These are phyloP conservation scores for Leptinotarsa texana DNA, from an alignment of 1,140 invertebrate species.

Conservation along the genomic window DNA sequence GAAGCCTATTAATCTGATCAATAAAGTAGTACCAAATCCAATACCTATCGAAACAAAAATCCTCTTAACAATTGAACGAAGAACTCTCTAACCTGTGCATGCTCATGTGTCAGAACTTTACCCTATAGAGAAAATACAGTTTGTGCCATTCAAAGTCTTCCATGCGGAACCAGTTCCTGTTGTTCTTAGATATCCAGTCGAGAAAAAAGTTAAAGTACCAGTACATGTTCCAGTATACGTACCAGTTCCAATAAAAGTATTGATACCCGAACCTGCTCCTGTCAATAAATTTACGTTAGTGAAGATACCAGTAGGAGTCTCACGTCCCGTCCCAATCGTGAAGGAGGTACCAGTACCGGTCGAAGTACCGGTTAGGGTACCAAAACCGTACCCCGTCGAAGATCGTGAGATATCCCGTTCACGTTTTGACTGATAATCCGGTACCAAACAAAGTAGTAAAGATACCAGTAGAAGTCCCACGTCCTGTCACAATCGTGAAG, in stretches of 20 bases:
- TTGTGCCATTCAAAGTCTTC: slow-evolving; percentile 59
- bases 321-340: neutral
- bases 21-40: slow-evolving; percentile 24
- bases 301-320: neutral
- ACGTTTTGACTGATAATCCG: too few species aligned
- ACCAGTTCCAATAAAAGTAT: slow-evolving; percentile 60
- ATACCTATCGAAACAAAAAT: slow-evolving; percentile 47
- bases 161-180: slow-evolving; percentile 64
- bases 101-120: slow-evolving; percentile 61
- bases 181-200: slow-evolving; percentile 60
- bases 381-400: neutral
- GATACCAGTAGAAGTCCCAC: neutral
- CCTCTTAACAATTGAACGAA: slow-evolving; percentile 52
- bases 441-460: too few species aligned
- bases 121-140: slow-evolving; percentile 62
- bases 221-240: slow-evolving; percentile 68
- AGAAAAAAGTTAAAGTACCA: slow-evolving; percentile 62
- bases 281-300: slow-evolving; percentile 60
- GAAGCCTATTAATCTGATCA: slow-evolving; percentile 7
- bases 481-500: neutral
- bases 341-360: neutral
- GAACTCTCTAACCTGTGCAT: slow-evolving; percentile 55
- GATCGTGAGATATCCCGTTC: too few species aligned
- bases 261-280: slow-evolving; percentile 62
- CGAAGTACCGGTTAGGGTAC: neutral